Conservation (phyloP, 1,140 invertebrate genomes). For the Drosophila ercepeae region DNA sequence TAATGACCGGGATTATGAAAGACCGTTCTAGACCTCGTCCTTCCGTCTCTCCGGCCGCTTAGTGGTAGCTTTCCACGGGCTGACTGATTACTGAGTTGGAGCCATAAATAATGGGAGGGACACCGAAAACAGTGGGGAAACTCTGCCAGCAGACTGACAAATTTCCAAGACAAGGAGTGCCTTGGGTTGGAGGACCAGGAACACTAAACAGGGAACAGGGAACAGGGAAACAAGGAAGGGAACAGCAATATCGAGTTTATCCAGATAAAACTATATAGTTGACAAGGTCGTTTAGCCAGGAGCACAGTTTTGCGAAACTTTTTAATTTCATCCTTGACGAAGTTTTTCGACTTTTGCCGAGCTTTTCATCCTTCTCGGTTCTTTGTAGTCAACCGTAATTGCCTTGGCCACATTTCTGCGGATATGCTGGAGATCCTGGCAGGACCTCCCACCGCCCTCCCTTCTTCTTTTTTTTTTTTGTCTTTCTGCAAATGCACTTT, state of each 20-base stretch:
- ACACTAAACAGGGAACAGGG: not conserved
- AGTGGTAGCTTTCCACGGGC: constrained; percentile 2
- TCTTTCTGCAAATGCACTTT: constrained; percentile 16
- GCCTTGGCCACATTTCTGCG: constrained; percentile 36
- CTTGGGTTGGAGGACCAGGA: not conserved
- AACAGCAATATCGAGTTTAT: constrained; percentile 41
- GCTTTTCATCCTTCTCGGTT: constrained; percentile 7
- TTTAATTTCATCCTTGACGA: constrained; percentile 57
- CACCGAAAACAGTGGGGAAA: constrained; percentile 6
- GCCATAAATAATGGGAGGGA: constrained; percentile 45
- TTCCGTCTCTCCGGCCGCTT: too few relatives aligned
- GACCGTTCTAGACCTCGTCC: constrained; percentile 26
- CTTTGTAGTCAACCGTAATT: constrained; percentile 32
- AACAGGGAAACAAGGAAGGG: not conserved
- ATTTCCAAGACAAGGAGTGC: constrained; percentile 4
- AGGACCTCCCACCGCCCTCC: not conserved
- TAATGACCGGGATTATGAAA: constrained; percentile 76
- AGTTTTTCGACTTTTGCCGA: constrained; percentile 48
- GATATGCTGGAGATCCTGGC: constrained; percentile 8
- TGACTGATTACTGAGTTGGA: constrained; percentile 47
- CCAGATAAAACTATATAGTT: constrained; percentile 57
- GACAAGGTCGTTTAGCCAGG: constrained; percentile 53
- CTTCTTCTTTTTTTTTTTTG: too few relatives aligned
- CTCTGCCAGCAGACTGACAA: constrained; percentile 43
- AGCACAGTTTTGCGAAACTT: constrained; percentile 36